Base-by-base conservation (phyloP, 2,888 invertebrate genomes). In the Andrena marginata region DNA sequence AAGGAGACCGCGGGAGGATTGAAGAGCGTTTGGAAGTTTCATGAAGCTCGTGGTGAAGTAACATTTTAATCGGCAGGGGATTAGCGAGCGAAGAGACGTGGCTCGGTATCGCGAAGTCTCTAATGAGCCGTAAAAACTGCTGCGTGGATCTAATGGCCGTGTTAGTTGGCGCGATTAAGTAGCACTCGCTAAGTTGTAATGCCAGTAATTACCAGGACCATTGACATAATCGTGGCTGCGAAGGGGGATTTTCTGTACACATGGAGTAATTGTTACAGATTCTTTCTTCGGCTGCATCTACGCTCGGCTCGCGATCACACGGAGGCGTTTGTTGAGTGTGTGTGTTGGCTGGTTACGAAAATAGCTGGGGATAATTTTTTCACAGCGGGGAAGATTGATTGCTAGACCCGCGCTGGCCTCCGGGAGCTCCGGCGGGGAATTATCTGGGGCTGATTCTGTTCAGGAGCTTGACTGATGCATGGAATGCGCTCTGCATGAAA, bases 391-490 rank as follows among this genome's bases (percentile, higher is more conserved):
- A 65, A 42, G 70, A 70, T 70, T 77, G 49, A 79, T 77, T 64
- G 23, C 64, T 20, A 76, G 49, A 54, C 51, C 54, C 26, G 31
- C 42, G 51, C 23, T 31, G 10, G 31, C 29, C 49, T 16, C 16
- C 56, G 23, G 56, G 56, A 56, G 23, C 56, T 26, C 0, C 10
- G 23, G 56, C 23, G n/a, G 13, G n/a, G 68, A 79, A 59, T 23
- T 49, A 64, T 77, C 59, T 77, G 26, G 33, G 77, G 31, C 62
- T 60, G 59, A 60, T 54, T 13, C 68, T 69, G 56, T 59, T 51
- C 77, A 65, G 65, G 51, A 70, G 59, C 31, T 65, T 77, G 77
- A 77, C 70, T 77, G 70, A 70, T 77, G 79, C 8, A 4, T 6
- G 23, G 51, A 51, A 35, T 51, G 10, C 29, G 49, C 29, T 42